phyloP scores from a whole-genome alignment of 2,888 invertebrate genomes.

The Branchellion lobata region DNA sequence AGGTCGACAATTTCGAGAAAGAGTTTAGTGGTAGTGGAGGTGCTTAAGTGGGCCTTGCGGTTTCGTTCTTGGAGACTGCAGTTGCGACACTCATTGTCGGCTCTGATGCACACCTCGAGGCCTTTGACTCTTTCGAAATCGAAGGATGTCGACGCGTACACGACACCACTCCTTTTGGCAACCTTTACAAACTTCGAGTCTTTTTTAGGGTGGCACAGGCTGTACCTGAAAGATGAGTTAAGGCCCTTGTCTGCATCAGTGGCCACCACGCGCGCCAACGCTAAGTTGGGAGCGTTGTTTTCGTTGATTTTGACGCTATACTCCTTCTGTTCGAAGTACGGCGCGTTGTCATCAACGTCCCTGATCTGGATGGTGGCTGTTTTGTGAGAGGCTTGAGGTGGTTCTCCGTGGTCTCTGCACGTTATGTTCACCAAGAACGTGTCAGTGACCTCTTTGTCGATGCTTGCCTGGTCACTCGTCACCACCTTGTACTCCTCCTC shows the following conservation, averaged over 20 bases:
- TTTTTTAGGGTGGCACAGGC: constrained; percentile 64
- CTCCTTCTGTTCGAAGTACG: constrained; percentile 79
- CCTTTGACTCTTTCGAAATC: constrained; percentile 88
- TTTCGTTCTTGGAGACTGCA: constrained; percentile 28
- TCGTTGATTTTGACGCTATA: constrained; percentile 67
- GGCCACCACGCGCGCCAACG: constrained; percentile 89
- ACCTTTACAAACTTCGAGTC: constrained; percentile 74
- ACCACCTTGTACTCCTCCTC: neutral
- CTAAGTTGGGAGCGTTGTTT: constrained; percentile 80
- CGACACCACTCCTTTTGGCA: constrained; percentile 68
- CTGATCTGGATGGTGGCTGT: neutral
- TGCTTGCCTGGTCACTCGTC: neutral
- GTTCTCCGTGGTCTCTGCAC: constrained; percentile 25
- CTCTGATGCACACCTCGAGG: constrained; percentile 79
- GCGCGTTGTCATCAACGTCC: constrained; percentile 64
- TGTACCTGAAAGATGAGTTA: constrained; percentile 76
- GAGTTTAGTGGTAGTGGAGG: constrained; percentile 33
- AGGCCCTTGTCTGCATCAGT: constrained; percentile 84
- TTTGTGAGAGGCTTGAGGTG: neutral
- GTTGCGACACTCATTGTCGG: constrained; percentile 2
- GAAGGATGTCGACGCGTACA: constrained; percentile 79
- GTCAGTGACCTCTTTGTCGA: constrained; percentile 24
- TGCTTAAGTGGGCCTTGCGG: constrained; percentile 41
- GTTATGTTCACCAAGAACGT: neutral
- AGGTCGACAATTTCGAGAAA: constrained; percentile 49